Base-by-base conservation (phyloP, 2,888 invertebrate species). In the Drosophila kanekoi region DNA sequence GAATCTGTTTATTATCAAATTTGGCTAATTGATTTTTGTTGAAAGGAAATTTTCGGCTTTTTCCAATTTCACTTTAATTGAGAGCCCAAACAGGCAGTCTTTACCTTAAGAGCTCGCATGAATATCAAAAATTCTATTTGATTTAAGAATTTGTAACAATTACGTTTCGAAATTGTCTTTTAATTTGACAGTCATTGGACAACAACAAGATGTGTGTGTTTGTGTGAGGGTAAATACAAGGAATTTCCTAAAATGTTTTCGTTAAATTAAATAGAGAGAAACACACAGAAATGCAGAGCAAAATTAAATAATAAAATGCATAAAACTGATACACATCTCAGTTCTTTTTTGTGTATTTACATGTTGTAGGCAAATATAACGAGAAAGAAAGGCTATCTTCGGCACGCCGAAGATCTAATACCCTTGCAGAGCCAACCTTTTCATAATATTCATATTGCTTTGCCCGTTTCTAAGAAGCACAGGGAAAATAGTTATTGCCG, bases 281-380 rank as follows among this genome's bases (percentile, higher is more conserved):
- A 23, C 6, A 23, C 8, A 23, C 4, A 11, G 6, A 13, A 8
- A 16, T 4, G 6, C 13, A 0, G 32, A 16, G 1, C 1, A 14
- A 35, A 45, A 13, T 49, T 16, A n/a, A 16, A 23, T 3, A 56
- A 60, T 10, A 28, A 41, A 33, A 16, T 10, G 4, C n/a, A 16
- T 8, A 1, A 14, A 59, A 38, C 59, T 13, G 9, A 38, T 43
- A 18, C 20, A 35, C 3, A 32, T 14, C 4, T 20, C 0, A 37
- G 16, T 9, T 13, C 13, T 28, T 44, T n/a, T n/a, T n/a, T n/a
- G n/a, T 32, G 13, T 48, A 35, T 49, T 43, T 40, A 16, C 10
- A 16, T 11, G 32, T 40, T 37, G 13, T 35, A 53, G 14, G 10
- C 58, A 62, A 51, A 28, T 41, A 28, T n/a, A n/a, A n/a, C n/a